Base-by-base conservation (phyloP, 92 coral and sea anemone genomes). In the Parazoanthus atlanticus region DNA sequence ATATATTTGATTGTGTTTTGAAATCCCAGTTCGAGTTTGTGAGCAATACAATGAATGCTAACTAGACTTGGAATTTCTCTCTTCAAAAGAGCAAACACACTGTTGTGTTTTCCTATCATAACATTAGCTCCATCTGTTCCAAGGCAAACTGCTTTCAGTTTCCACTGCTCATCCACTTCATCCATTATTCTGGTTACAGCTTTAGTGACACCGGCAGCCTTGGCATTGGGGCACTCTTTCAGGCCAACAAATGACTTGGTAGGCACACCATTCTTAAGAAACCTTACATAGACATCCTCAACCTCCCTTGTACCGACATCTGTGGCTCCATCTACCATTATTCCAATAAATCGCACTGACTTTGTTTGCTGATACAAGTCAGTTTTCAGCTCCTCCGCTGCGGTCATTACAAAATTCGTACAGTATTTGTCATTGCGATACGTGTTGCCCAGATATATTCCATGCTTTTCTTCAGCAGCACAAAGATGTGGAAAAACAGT, bases 61-160 rank as follows among this genome's bases (percentile, higher is more conserved):
- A 85, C 11, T 26, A 85, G 64, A 54, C 74, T 77, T 21, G 89
- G 89, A 33, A 85, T 67, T 28, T 70, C 89, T 78, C 32, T 73
- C 40, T 89, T 82, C 74, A 82, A 52, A 26, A 73, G 61, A 54
- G 69, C 88, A 88, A 30, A 81, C 30, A 81, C 91, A 25, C 88
- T 54, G 3, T 54, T 54, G 30, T 70, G 74, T 38, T 80, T 0
- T 47, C 86, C 86, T 36, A 88, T 72, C 90, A 88, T 88, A 29
- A 88, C 87, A 88, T 28, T 46, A 13, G 87, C 87, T n/a, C 90
- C 91, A 89, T 82, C 91, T 25, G 91, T 36, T 69, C 91, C 84
- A 33, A 74, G 84, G 85, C 78, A 74, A 72, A 79, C 91, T 28
- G 76, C 38, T 79, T 84, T 76, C 12, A 21, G 21, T 58, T 85